Base-by-base conservation (phyloP, 2,797 vertebrate genomes). In the Macrochelys suwanniensis region DNA sequence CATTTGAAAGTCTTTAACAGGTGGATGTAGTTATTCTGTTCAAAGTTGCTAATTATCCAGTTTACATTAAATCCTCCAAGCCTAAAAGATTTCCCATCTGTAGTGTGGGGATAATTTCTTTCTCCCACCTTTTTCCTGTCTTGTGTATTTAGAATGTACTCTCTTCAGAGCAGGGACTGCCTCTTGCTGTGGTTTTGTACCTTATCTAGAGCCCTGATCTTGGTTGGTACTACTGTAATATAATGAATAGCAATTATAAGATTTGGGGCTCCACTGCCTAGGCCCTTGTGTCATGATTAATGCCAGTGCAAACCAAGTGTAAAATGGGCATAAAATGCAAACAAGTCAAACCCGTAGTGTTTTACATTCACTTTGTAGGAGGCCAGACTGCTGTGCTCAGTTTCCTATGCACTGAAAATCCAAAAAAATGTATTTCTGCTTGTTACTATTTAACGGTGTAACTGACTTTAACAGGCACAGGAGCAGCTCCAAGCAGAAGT, bases 401-500 rank as follows among this genome's bases (percentile, higher is more conserved):
- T 90, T 96, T 95, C 26, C 26, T 16, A 77, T 49, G 68, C 5
- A 88, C 88, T 85, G 88, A 59, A 51, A 91, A 54, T 19, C 19
- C 21, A 11, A 7, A 37, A 54, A 53, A 45, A 49, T 16, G 45
- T 5, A 0, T 42, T 89, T 76, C 51, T 91, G 49, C 1, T 31
- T 96, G 31, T 80, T 89, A 76, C 37, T 84, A 26, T 49, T 96
- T 74, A 96, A 92, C 78, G 80, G 7, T 96, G 31, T 92, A 50
- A 83, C 92, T 97, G 84, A 90, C 95, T 97, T 97, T 97, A 94
- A 97, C 95, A 99, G 99, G 99, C 99, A 95, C 99, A 99, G 2
- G 99, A 99, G 93, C 99, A 99, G 96, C 98, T 99, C 84, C 99
- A 99, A 78, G 99, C 99, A 95, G 99, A 99, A 53, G 98, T 99